Evolutionary conservation across 2,113 vertebrate species (phyloP).

Genomic region (Gobiocypris rarus): DNA sequence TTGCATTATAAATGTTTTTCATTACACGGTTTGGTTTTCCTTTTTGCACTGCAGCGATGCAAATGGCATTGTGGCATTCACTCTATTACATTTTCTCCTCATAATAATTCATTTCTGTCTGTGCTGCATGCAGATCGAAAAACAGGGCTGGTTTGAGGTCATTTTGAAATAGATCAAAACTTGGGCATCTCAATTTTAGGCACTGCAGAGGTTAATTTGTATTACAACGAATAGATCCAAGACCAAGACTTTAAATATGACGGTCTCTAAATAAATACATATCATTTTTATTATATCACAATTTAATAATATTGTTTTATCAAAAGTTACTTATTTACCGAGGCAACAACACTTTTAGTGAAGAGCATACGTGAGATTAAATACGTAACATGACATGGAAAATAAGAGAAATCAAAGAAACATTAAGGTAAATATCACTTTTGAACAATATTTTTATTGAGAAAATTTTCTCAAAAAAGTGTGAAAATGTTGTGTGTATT

Average conservation of each 20-base stretch:
- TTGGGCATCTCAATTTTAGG: background rate
- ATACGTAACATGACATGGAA: background rate
- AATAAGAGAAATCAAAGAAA: background rate
- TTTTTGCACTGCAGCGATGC: background rate
- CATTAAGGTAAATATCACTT: background rate
- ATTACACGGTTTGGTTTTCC: background rate
- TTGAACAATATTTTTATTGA: background rate
- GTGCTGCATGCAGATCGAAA: background rate
- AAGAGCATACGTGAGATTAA: background rate
- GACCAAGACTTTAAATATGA: background rate
- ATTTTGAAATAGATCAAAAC: background rate
- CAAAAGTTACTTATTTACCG: background rate
- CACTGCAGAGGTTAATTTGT: background rate
- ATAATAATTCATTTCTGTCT: background rate
- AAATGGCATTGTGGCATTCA: conserved; percentile 21
- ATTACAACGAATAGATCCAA: background rate
- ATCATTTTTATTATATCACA: background rate
- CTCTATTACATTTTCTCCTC: conserved; percentile 7
- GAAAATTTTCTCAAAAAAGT: background rate
- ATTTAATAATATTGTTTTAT: background rate
- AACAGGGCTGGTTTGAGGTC: background rate
- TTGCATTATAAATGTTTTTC: conserved; percentile 13
- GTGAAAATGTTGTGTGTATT: background rate
- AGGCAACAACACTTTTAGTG: background rate
- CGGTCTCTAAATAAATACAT: background rate